A percentile compares a stretch with the other conserved stretches of the same genome.
Evolutionary conservation across 30 jellyfish, hydroid and myxozoan species (phyloP).

Genomic region (Sanderia malayensis): DNA sequence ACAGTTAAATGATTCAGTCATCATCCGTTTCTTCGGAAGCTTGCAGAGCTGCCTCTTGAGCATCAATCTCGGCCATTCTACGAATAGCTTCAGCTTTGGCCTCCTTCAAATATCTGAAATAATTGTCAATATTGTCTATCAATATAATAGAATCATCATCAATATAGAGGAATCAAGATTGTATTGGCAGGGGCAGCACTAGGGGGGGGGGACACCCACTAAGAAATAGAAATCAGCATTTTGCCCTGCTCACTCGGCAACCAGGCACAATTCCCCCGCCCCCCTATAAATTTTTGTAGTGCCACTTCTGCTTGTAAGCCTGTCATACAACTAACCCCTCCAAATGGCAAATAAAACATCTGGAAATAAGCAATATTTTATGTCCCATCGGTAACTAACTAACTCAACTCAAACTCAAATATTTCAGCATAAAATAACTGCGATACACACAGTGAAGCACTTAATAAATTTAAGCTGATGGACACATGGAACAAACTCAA

Average conservation of each 20-base stretch:
- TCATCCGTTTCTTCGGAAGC: no score
- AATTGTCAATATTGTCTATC: conserved; percentile 20
- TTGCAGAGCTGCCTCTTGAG: conserved; percentile 5
- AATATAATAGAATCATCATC: not conserved
- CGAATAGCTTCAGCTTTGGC: conserved; percentile 54
- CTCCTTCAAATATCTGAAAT: conserved; percentile 22
- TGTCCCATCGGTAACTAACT: no score
- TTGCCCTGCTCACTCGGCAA: no score
- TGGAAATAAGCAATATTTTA: no score
- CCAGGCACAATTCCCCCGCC: not conserved
- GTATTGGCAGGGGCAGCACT: not conserved
- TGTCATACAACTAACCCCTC: not conserved
- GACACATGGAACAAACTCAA: no score
- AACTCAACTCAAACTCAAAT: no score
- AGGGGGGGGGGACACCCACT: no score
- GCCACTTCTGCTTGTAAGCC: not conserved
- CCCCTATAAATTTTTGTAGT: not conserved
- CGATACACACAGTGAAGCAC: no score
- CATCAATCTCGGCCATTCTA: conserved; percentile 60
- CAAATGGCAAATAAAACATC: no score
- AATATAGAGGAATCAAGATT: not conserved
- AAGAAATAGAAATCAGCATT: not conserved
- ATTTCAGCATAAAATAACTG: no score
- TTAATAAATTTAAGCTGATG: no score
- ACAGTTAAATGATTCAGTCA: no score